Evolutionary conservation across 2,888 invertebrate species (phyloP).

Genomic region (Spilosoma lubricipeda): DNA sequence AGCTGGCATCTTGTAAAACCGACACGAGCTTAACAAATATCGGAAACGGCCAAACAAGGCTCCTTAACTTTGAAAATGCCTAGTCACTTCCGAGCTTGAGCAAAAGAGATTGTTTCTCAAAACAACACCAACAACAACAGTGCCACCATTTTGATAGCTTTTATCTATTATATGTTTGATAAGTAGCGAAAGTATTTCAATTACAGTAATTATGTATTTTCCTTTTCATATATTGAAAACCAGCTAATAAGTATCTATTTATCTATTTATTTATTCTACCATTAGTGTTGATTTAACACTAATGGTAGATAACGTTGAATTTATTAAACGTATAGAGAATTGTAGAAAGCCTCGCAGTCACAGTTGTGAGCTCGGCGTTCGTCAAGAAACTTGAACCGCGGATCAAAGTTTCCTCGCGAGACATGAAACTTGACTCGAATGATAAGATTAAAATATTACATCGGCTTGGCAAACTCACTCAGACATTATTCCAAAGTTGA

Average conservation of each 20-base stretch:
- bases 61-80: constrained; percentile 76
- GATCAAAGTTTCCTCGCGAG: constrained; percentile 79
- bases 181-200: neutral
- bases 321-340: constrained; percentile 44
- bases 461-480: constrained; percentile 71
- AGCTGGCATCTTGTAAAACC: constrained; percentile 75
- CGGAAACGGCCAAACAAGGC: constrained; percentile 76
- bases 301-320: neutral
- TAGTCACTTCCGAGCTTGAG: constrained; percentile 69
- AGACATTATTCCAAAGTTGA: constrained; percentile 64
- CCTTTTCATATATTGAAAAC: neutral
- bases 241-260: neutral
- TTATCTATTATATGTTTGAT: no score
- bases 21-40: constrained; percentile 81
- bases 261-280: no score
- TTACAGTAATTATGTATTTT: neutral
- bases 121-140: constrained; percentile 54
- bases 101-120: constrained; percentile 73
- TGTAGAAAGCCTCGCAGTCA: constrained; percentile 59
- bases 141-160: constrained; percentile 35
- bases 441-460: constrained; percentile 84
- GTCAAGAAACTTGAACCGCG: constrained; percentile 76
- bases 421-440: constrained; percentile 79
- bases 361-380: constrained; percentile 70
- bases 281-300: no score